A percentile compares a stretch with the other conserved stretches of the same genome.
These are phyloP conservation scores for Gallirallus australis DNA, from an alignment of 2,797 vertebrate species.

Conservation along the genomic window DNA sequence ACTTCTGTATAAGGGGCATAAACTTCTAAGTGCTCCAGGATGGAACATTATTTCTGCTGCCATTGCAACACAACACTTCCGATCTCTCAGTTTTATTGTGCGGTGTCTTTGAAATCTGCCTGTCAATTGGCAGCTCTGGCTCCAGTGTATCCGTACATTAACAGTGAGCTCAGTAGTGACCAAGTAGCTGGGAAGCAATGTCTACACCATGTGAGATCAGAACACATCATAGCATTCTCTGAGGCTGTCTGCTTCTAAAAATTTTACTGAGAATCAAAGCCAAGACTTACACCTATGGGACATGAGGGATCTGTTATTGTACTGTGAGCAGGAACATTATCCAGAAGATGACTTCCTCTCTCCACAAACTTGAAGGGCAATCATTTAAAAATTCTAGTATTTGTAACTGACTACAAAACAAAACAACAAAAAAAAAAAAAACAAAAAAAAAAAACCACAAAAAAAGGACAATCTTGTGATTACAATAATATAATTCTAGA, in stretches of 20 bases:
- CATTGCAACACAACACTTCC: background rate
- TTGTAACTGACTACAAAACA: slow-evolving; percentile 37
- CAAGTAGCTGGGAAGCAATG: background rate
- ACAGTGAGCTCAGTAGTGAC: background rate
- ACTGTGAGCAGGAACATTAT: background rate
- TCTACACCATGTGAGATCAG: background rate
- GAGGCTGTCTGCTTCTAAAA: background rate
- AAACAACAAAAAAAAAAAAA: background rate
- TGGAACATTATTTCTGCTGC: background rate
- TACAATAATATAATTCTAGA: background rate
- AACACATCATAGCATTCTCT: background rate
- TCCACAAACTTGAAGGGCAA: background rate
- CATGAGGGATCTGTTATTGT: background rate
- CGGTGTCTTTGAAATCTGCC: accelerated
- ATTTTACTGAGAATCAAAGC: background rate
- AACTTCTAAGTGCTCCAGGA: background rate
- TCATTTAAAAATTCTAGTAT: background rate
- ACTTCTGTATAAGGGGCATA: background rate
- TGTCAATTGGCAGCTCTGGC: background rate
- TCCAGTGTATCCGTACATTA: background rate
- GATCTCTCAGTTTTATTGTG: background rate
- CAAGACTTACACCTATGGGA: background rate
- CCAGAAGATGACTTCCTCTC: slow-evolving; percentile 7
- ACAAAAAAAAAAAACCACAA: too few relatives aligned
- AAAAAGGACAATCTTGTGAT: background rate